These are phyloP conservation scores for Chalcis sispes DNA, from an alignment of 2,888 invertebrate species.

Conservation along the genomic window DNA sequence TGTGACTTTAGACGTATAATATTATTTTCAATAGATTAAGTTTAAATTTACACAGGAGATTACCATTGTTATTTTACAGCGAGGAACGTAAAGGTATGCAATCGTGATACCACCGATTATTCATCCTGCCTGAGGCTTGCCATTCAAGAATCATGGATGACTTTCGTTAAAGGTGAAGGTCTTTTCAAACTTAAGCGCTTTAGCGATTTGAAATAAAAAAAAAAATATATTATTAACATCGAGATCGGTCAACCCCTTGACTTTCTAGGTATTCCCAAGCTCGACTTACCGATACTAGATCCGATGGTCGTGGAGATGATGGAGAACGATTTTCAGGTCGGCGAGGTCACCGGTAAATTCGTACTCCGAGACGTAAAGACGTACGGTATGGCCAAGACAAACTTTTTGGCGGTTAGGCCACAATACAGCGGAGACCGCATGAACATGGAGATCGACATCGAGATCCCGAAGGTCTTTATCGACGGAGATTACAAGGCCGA, in stretches of 20 bases:
- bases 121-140: constrained; percentile 72
- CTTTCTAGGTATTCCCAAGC: constrained; percentile 76
- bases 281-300: constrained; percentile 78
- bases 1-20: too few relatives aligned
- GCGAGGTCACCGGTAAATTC: constrained; percentile 77
- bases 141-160: constrained; percentile 72
- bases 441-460: constrained; percentile 79
- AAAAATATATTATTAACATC: not conserved
- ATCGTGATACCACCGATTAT: constrained; percentile 66
- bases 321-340: constrained; percentile 73
- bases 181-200: not conserved
- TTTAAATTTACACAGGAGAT: too few relatives aligned
- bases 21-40: too few relatives aligned
- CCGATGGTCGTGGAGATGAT: constrained; percentile 77
- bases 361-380: constrained; percentile 78
- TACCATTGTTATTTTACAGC: constrained; percentile 62
- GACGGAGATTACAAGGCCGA: constrained; percentile 81
- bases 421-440: constrained; percentile 79
- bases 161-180: constrained; percentile 67
- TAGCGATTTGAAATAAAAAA: too few relatives aligned
- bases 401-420: constrained; percentile 79
- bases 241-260: not conserved
- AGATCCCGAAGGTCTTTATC: constrained; percentile 78
- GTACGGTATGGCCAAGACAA: constrained; percentile 78
- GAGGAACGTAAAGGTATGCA: constrained; percentile 67